Evolutionary conservation across 2,888 invertebrate genomes (phyloP).

Genomic region (Phaonia tiefii): DNA sequence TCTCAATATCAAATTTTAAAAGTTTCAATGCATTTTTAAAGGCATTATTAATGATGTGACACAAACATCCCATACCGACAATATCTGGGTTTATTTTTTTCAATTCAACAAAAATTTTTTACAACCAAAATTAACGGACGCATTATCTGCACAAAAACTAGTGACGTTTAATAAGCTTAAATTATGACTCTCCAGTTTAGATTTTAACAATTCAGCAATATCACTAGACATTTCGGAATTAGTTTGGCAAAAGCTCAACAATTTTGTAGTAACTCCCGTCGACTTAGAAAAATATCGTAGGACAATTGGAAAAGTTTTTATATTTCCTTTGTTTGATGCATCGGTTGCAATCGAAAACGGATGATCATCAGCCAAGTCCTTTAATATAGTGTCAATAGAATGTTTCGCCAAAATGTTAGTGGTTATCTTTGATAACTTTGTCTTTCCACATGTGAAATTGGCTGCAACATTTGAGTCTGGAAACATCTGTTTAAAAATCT

Average conservation of each 20-base stretch:
- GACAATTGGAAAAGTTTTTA: conserved; percentile 39
- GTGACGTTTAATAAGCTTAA: conserved; percentile 37
- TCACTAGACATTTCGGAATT: conserved; percentile 35
- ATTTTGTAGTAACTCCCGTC: conserved; percentile 21
- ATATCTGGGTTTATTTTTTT: conserved; percentile 38
- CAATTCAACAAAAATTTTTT: conserved; percentile 53
- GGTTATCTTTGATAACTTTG: conserved; percentile 28
- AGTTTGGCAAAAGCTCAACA: not conserved
- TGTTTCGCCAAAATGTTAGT: conserved; percentile 30
- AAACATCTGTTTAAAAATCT: conserved; percentile 42
- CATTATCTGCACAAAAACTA: conserved; percentile 59
- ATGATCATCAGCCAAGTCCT: conserved; percentile 17
- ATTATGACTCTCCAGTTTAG: conserved; percentile 19
- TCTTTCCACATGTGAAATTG: conserved; percentile 44
- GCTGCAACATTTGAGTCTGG: conserved; percentile 44
- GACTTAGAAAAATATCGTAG: conserved; percentile 32
- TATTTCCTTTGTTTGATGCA: conserved; percentile 45
- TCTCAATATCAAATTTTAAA: conserved; percentile 42
- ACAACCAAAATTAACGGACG: conserved; percentile 53
- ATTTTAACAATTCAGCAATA: conserved; percentile 39
- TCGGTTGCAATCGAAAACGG: conserved; percentile 31
- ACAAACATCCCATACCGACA: conserved; percentile 16
- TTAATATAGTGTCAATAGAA: conserved; percentile 30
- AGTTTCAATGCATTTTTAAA: conserved; percentile 35
- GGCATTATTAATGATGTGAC: conserved; percentile 42